Conservation (phyloP, 2,888 invertebrate species). For the Cataglyphis rosenhaueri region DNA sequence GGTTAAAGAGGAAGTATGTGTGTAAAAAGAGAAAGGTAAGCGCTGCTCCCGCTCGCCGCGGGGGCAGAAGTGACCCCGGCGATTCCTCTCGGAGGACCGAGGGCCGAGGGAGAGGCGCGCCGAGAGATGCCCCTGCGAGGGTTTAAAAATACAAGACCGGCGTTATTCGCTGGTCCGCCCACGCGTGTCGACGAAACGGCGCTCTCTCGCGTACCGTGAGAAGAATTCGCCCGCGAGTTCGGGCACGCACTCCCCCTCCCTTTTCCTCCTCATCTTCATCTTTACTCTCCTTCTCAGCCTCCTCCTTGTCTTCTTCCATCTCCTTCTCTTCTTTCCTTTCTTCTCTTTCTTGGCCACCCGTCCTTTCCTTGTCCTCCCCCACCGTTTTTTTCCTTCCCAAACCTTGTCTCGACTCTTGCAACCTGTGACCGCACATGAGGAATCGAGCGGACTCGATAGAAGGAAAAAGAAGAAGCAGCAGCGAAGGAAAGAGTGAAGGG, state of each 20-base stretch:
- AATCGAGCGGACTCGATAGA: constrained; percentile 4
- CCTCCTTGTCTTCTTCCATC: too few species aligned
- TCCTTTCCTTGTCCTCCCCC: constrained; percentile 21
- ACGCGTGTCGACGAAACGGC: constrained; percentile 76
- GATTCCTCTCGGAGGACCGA: constrained; percentile 50
- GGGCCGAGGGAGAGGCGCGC: constrained; percentile 53
- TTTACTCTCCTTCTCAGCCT: too few species aligned
- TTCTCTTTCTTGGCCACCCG: neutral
- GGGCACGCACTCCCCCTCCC: constrained; percentile 57
- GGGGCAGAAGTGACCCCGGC: constrained; percentile 27
- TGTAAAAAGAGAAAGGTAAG: constrained; percentile 69
- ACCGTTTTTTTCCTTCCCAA: constrained; percentile 44
- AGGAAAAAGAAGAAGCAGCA: neutral
- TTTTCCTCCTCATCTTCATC: neutral
- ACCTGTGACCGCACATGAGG: constrained; percentile 64
- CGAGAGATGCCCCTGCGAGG: constrained; percentile 70
- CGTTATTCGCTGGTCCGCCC: constrained; percentile 80
- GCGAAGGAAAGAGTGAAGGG: constrained; percentile 1
- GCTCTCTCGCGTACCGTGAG: constrained; percentile 78
- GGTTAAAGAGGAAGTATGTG: constrained; percentile 54
- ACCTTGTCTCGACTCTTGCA: constrained; percentile 61
- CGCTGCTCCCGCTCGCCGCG: constrained; percentile 54
- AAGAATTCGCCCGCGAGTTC: constrained; percentile 77
- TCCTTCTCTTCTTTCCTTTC: neutral
- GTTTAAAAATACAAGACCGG: constrained; percentile 78